phyloP scores from a whole-genome alignment of 2,888 invertebrate species.

The Aromia moschata region DNA sequence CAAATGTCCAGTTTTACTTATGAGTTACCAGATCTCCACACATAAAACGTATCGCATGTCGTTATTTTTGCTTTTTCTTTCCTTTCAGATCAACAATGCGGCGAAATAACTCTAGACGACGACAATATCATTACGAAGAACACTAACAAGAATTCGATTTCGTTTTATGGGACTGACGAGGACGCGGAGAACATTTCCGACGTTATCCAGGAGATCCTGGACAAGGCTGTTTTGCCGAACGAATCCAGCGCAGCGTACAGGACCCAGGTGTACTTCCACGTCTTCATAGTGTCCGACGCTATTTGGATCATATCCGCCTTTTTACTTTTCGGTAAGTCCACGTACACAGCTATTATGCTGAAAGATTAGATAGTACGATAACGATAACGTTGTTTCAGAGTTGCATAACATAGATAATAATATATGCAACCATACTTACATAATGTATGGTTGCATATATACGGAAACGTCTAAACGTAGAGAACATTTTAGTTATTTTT shows the following conservation, averaged over 20 bases:
- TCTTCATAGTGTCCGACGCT: constrained; percentile 46
- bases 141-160: constrained; percentile 15
- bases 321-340: constrained; percentile 50
- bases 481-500: too few species aligned
- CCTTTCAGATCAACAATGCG: constrained; percentile 42
- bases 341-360: not conserved
- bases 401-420: too few species aligned
- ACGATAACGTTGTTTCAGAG: too few species aligned
- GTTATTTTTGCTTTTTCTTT: not conserved
- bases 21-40: too few species aligned
- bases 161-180: constrained; percentile 21
- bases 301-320: constrained; percentile 53
- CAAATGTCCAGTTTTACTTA: too few species aligned
- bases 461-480: too few species aligned
- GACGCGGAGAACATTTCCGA: constrained; percentile 35
- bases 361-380: not conserved
- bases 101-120: constrained; percentile 26
- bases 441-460: too few species aligned
- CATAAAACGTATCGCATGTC: too few species aligned
- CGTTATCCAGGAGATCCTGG: constrained; percentile 38
- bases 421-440: too few species aligned
- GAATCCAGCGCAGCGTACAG: constrained; percentile 38
- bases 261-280: constrained; percentile 41
- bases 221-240: constrained; percentile 40
- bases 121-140: constrained; percentile 29